These are phyloP conservation scores for Heloderma charlesbogerti DNA, from an alignment of 2,113 vertebrate genomes.

Conservation along the genomic window DNA sequence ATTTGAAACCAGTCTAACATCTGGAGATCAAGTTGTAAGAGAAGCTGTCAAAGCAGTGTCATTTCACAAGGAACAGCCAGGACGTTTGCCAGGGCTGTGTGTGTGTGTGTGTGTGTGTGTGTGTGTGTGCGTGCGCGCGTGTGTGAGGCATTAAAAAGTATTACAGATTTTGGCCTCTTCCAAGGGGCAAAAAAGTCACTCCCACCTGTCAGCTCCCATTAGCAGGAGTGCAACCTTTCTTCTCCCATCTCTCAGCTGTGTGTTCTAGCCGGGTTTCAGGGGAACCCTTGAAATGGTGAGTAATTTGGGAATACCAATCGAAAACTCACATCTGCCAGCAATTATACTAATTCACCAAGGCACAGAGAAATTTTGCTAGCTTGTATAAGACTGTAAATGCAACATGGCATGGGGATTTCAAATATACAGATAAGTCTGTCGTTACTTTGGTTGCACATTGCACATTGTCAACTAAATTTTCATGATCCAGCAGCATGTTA, in stretches of 20 bases:
- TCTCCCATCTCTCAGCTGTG: neutral
- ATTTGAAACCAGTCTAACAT: slow-evolving; percentile 3
- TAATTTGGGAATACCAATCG: slow-evolving; percentile 28
- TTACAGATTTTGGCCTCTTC: neutral
- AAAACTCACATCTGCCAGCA: slow-evolving; percentile 60
- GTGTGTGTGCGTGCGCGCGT: rapidly evolving
- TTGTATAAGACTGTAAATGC: slow-evolving; percentile 51
- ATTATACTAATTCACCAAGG: slow-evolving; percentile 47
- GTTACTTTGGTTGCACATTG: slow-evolving; percentile 7
- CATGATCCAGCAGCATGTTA: neutral
- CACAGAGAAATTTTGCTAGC: slow-evolving; percentile 48
- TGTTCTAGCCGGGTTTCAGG: slow-evolving; percentile 4
- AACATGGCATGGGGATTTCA: slow-evolving; percentile 45
- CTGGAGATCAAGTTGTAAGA: slow-evolving; percentile 16
- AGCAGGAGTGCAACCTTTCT: neutral
- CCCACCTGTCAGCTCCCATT: rapidly evolving
- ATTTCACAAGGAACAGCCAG: slow-evolving; percentile 5
- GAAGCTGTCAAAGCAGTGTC: slow-evolving; percentile 40
- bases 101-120: too few relatives aligned
- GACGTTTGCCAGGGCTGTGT: slow-evolving; percentile 1
- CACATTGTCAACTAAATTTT: neutral
- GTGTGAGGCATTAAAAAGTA: rapidly evolving
- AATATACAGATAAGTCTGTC: slow-evolving; percentile 48
- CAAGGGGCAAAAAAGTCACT: neutral
- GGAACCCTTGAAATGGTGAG: neutral